Conservation (phyloP, 2,797 vertebrate genomes). For the Phaenicophaeus curvirostris region DNA sequence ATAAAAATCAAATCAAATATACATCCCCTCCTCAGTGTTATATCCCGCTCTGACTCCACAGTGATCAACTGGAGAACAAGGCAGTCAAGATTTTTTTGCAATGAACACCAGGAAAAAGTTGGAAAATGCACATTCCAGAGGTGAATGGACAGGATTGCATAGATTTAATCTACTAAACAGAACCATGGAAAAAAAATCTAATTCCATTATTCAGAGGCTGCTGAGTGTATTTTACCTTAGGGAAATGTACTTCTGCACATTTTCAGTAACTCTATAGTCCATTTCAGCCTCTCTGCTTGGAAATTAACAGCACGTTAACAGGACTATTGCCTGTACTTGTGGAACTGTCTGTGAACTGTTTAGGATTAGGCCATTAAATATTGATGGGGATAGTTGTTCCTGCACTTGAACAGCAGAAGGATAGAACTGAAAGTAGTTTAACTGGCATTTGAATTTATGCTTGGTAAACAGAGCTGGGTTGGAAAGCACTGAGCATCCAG, state of each 20-base stretch:
- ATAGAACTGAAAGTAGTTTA: constrained; percentile 67
- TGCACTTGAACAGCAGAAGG: constrained; percentile 66
- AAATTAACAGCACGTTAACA: constrained; percentile 75
- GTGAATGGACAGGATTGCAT: constrained; percentile 24
- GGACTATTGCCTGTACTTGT: constrained; percentile 51
- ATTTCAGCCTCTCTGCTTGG: constrained; percentile 67
- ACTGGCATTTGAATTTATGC: constrained; percentile 63
- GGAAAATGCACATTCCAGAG: constrained; percentile 18
- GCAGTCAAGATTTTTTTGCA: neutral
- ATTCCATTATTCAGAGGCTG: constrained; percentile 65
- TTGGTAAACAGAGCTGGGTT: constrained; percentile 66
- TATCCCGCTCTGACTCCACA: neutral
- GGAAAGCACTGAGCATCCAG: constrained; percentile 42
- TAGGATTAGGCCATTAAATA: constrained; percentile 74
- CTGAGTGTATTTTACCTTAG: constrained; percentile 65
- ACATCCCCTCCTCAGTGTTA: neutral
- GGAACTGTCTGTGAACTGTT: constrained; percentile 51
- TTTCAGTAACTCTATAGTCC: constrained; percentile 70
- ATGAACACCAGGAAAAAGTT: neutral
- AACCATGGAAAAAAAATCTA: constrained; percentile 50
- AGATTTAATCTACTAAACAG: constrained; percentile 64
- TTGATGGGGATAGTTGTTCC: constrained; percentile 69
- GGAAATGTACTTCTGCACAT: constrained; percentile 65
- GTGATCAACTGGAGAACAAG: neutral
- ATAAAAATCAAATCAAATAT: neutral